These are phyloP conservation scores for Chironomus riparius DNA, from an alignment of 2,888 invertebrate species.

Conservation along the genomic window DNA sequence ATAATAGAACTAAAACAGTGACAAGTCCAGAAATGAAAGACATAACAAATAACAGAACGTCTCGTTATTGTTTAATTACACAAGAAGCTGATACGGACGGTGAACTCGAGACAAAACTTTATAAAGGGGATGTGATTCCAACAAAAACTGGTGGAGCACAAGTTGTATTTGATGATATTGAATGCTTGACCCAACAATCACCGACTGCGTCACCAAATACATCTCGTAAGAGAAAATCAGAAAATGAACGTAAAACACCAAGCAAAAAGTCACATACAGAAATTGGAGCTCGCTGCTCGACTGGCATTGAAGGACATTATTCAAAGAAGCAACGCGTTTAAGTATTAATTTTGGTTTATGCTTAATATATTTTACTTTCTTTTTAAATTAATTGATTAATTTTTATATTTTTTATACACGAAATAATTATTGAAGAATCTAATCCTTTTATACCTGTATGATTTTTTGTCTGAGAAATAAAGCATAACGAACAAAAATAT, in stretches of 20 bases:
- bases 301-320: constrained; percentile 42
- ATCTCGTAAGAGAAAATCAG: constrained; percentile 36
- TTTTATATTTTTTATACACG: not conserved
- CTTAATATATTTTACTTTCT: not conserved
- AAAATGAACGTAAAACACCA: constrained; percentile 31
- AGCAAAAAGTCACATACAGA: constrained; percentile 32
- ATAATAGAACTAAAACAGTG: constrained; percentile 73
- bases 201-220: constrained; percentile 48
- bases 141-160: constrained; percentile 93
- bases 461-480: too few species aligned
- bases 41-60: constrained; percentile 58
- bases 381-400: not conserved
- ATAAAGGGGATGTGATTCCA: constrained; percentile 89
- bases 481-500: too few species aligned
- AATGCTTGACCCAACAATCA: constrained; percentile 73
- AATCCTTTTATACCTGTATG: too few species aligned
- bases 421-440: too few species aligned
- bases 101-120: constrained; percentile 83
- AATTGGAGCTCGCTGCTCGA: constrained; percentile 38
- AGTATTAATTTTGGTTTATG: constrained; percentile 10
- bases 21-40: constrained; percentile 70
- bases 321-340: constrained; percentile 38
- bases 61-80: constrained; percentile 85
- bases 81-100: constrained; percentile 90
- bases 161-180: constrained; percentile 90